Conservation (phyloP, 2,888 invertebrate species). For the Lutraria lutraria region DNA sequence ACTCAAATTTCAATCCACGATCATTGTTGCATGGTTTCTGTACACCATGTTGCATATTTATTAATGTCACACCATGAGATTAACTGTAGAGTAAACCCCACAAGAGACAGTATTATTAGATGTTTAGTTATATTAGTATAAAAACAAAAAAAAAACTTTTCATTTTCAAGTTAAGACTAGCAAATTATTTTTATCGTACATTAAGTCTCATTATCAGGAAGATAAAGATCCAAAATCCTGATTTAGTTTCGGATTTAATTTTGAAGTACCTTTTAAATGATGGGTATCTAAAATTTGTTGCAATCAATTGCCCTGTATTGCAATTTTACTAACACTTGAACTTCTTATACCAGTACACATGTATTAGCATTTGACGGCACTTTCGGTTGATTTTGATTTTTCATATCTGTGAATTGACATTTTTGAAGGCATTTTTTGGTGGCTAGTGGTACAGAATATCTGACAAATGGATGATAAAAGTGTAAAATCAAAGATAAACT, state of each 20-base stretch:
- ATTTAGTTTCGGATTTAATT: conserved; percentile 38
- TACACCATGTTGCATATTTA: conserved; percentile 55
- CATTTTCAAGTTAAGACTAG: conserved; percentile 62
- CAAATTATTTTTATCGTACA: conserved; percentile 24
- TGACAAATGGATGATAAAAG: conserved; percentile 68
- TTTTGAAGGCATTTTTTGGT: neutral
- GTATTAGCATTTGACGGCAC: conserved; percentile 21
- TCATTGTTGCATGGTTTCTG: conserved; percentile 64
- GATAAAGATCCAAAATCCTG: conserved; percentile 37
- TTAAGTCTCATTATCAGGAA: conserved; percentile 35
- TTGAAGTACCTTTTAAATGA: conserved; percentile 33
- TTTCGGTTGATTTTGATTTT: conserved; percentile 32
- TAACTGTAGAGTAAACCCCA: conserved; percentile 47
- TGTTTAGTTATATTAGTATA: conserved; percentile 34
- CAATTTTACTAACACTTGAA: conserved; percentile 27
- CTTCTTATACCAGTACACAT: conserved; percentile 12
- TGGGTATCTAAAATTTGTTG: conserved; percentile 33
- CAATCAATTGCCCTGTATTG: conserved; percentile 25
- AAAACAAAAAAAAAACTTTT: conserved; percentile 61
- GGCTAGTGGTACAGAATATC: conserved; percentile 61
- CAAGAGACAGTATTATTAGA: conserved; percentile 57
- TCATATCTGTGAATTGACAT: conserved; percentile 5
- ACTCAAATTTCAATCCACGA: conserved; percentile 23
- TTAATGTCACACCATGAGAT: conserved; percentile 53
- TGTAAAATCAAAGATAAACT: conserved; percentile 37